These are phyloP conservation scores for Malurus cyaneus DNA, from an alignment of 2,113 vertebrate genomes.

Conservation along the genomic window DNA sequence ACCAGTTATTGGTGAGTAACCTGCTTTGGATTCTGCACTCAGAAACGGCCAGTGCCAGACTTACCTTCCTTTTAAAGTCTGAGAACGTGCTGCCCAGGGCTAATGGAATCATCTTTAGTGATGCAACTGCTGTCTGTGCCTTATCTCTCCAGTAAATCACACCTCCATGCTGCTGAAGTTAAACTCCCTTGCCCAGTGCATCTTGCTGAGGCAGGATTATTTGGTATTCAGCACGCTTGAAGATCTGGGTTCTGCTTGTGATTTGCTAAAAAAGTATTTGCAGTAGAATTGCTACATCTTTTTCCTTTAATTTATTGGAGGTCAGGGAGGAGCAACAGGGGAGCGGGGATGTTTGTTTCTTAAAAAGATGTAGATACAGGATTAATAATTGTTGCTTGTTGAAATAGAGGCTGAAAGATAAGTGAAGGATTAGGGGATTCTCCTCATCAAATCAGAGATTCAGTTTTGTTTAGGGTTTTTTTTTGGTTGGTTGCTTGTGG, in stretches of 20 bases:
- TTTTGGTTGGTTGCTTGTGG: background rate
- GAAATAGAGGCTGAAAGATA: background rate
- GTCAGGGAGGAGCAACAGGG: accelerated
- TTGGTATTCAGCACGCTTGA: background rate
- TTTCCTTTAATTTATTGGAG: background rate
- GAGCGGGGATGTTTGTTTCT: background rate
- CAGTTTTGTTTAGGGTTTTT: background rate
- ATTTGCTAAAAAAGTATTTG: background rate
- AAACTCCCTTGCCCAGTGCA: background rate
- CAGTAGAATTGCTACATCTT: background rate
- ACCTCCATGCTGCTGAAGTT: background rate
- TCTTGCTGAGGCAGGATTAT: slow-evolving; percentile 14
- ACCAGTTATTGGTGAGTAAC: background rate
- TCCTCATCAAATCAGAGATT: background rate
- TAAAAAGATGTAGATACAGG: background rate
- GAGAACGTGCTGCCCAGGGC: background rate
- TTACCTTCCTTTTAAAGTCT: background rate
- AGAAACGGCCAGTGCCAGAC: background rate
- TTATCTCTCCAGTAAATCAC: slow-evolving; percentile 13
- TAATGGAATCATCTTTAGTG: slow-evolving; percentile 3
- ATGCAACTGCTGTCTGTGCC: background rate
- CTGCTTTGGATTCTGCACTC: background rate
- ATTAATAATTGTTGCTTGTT: background rate
- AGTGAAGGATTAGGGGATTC: background rate
- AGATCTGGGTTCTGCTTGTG: background rate